A percentile compares a stretch with the other conserved stretches of the same genome.
Evolutionary conservation across 2,113 vertebrate species (phyloP).

Genomic region (Trachemys scripta): DNA sequence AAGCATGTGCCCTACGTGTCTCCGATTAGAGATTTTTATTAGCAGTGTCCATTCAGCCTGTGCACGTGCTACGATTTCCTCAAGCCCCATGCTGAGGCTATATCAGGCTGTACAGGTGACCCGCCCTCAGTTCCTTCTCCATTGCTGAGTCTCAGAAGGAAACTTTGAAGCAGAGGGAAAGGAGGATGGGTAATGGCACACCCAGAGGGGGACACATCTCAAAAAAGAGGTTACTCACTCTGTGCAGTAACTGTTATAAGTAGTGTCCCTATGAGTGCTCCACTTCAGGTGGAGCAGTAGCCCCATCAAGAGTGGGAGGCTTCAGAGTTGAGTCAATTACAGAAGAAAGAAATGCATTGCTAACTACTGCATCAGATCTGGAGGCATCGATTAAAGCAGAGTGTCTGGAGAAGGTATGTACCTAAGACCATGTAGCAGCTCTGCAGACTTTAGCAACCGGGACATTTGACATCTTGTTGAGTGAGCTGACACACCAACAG

Average conservation of each 20-base stretch:
- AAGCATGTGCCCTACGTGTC: background rate
- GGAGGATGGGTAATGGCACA: background rate
- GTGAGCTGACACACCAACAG: background rate
- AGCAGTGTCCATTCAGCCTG: background rate
- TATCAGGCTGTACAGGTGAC: background rate
- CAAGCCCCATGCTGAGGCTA: background rate
- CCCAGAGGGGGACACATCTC: background rate
- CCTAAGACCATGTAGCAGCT: background rate
- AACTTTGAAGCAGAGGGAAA: background rate
- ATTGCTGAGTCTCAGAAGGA: background rate
- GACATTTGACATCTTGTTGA: background rate
- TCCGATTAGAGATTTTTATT: background rate
- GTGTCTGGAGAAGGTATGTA: background rate
- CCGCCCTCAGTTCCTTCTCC: too few relatives aligned
- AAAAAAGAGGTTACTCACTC: background rate
- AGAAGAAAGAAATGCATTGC: background rate
- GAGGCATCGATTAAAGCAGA: background rate
- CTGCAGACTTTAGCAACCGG: too few relatives aligned
- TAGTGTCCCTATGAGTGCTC: background rate
- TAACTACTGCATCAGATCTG: background rate
- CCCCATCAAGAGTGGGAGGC: too few relatives aligned
- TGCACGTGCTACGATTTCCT: background rate
- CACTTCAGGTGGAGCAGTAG: background rate
- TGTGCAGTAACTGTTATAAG: background rate
- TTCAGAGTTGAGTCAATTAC: background rate